Evolutionary conservation across 2,888 invertebrate species (phyloP), one percentile per base, ranked within the genome.

Genomic region (Ecdyonurus torrentis): DNA sequence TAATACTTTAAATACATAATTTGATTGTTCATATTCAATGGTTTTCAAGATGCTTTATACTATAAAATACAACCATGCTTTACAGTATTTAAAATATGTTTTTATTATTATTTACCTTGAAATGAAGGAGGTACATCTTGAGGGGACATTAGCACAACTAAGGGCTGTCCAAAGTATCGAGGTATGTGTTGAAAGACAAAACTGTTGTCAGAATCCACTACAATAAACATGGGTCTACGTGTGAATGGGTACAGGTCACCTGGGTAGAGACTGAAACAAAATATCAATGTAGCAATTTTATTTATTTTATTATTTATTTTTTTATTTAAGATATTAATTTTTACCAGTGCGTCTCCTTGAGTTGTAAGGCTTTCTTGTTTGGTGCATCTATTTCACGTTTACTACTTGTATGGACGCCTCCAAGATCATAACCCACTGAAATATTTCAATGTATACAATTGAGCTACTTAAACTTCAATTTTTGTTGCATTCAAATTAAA

Each of bases 121-220:
- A 92, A 87, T 66, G 86, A 84, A 64, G 87, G 79, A 65, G 95
- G 95, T 66, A 89, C 82, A 73, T 94, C 91, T 75, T 91, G 86
- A 3, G 96, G 94, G 62, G 96, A 95, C 88, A 95, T 91, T 52
- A 97, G 81, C 67, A 93, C 86, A 66, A 96, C 88, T 67, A 96
- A 77, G 3, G 96, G 95, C 74, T 95, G 94, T 24, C 93, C 95
- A 77, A 97, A 97, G 73, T 90, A 86, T 67, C 85, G 82, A 61
- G 94, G 93, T 72, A 96, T 87, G 73, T 91, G 87, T 79, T 91
- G 87, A 78, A 92, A 93, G 68, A 91, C 89, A 75, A 87, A 88
- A 71, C 93, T 93, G 78, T 95, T 96, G 78, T 95, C 92, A 67
- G 95, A 95, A 75, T 97, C 97, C 68, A 97, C 87, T 67, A 97